A percentile compares a stretch with the other conserved stretches of the same genome.
Conservation (phyloP, 2,888 invertebrate genomes). For the Dasypolia templi region DNA sequence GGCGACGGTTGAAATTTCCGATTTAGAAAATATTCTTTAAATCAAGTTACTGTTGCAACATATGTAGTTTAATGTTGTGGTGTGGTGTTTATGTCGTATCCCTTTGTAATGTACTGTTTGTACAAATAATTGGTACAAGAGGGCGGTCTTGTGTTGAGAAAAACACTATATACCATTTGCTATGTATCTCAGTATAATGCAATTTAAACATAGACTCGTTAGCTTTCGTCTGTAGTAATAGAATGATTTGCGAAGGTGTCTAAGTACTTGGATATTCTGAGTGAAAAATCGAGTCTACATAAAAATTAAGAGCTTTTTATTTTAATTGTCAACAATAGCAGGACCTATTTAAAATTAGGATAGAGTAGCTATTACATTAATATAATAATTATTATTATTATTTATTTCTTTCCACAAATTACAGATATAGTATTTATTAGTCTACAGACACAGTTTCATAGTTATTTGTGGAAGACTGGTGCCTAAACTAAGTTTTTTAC, state of each 20-base stretch:
- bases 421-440: too few relatives aligned
- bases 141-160: not conserved
- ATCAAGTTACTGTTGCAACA: not conserved
- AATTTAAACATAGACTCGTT: conserved; percentile 2
- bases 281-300: not conserved
- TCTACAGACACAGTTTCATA: too few relatives aligned
- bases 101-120: too few relatives aligned
- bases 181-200: not conserved
- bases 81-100: too few relatives aligned
- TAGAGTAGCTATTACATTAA: not conserved
- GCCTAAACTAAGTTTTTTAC: too few relatives aligned
- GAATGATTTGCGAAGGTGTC: not conserved
- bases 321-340: too few relatives aligned
- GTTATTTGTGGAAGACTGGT: too few relatives aligned
- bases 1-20: too few relatives aligned
- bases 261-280: not conserved
- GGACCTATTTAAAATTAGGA: not conserved
- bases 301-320: not conserved
- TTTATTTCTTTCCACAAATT: too few relatives aligned
- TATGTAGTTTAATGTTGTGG: too few relatives aligned
- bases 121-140: not conserved
- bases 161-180: not conserved
- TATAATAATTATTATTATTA: too few relatives aligned
- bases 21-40: not conserved
- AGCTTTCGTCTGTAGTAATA: conserved; percentile 5